phyloP scores from a whole-genome alignment of 1,140 invertebrate genomes.

The Hypothenemus hampei region DNA sequence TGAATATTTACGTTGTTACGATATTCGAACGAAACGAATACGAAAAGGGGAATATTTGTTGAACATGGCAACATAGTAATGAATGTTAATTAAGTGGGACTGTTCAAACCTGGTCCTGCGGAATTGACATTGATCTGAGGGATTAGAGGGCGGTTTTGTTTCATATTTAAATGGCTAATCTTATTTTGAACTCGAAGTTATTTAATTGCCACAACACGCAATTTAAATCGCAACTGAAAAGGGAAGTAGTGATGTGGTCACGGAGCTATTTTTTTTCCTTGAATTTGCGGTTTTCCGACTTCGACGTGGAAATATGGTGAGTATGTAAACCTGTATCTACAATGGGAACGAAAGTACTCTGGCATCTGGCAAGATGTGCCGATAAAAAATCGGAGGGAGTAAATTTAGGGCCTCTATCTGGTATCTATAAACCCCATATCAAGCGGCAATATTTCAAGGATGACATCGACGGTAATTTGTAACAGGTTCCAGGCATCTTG shows the following conservation, averaged over 20 bases:
- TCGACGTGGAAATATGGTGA: too few relatives aligned
- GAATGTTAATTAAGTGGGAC: conserved; percentile 39
- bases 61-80: conserved; percentile 5
- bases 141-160: conserved; percentile 40
- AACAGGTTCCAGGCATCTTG: conserved; percentile 29
- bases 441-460: conserved; percentile 32
- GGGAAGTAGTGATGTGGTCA: too few relatives aligned
- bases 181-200: conserved; percentile 20
- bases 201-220: too few relatives aligned
- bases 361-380: neutral
- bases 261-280: too few relatives aligned
- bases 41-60: neutral
- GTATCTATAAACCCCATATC: conserved; percentile 33
- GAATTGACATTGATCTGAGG: conserved; percentile 46
- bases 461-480: conserved; percentile 33
- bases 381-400: conserved; percentile 19
- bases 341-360: too few relatives aligned
- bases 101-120: conserved; percentile 34
- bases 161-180: conserved; percentile 37
- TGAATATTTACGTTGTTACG: conserved; percentile 3
- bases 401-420: conserved; percentile 21
- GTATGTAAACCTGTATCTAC: too few relatives aligned
- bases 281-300: too few relatives aligned
- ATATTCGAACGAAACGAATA: neutral
- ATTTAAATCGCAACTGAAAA: too few relatives aligned